phyloP scores from a whole-genome alignment of 2,113 vertebrate species.

The Psammodynastes pulverulentus region DNA sequence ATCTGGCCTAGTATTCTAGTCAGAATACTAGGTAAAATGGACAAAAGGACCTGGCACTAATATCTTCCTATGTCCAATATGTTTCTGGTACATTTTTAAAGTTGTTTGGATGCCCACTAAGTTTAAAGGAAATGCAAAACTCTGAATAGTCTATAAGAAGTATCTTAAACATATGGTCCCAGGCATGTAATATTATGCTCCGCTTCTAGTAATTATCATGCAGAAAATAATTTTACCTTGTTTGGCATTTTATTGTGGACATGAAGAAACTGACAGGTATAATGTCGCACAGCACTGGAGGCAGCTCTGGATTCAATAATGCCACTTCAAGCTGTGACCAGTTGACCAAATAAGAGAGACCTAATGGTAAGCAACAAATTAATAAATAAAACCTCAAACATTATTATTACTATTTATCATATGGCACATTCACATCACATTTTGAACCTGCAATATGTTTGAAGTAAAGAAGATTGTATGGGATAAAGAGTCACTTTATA shows the following conservation, averaged over 20 bases:
- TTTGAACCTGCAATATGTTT: background rate
- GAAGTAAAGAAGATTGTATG: background rate
- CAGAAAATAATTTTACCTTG: constrained; percentile 51
- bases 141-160: background rate
- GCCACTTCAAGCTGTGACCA: constrained; percentile 39
- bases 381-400: background rate
- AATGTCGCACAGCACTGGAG: constrained; percentile 52
- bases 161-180: background rate
- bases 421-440: background rate
- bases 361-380: background rate
- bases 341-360: background rate
- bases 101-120: background rate
- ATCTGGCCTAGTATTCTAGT: background rate
- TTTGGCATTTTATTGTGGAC: constrained; percentile 48
- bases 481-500: background rate
- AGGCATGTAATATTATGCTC: background rate
- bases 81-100: background rate
- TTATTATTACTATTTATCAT: background rate
- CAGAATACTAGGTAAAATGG: background rate
- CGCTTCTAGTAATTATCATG: background rate
- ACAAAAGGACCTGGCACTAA: background rate
- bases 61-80: background rate
- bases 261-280: constrained; percentile 21
- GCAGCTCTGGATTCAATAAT: constrained; percentile 46
- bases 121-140: background rate